Base-by-base conservation (phyloP, 2,113 vertebrate species). In the Amazona vittata region DNA sequence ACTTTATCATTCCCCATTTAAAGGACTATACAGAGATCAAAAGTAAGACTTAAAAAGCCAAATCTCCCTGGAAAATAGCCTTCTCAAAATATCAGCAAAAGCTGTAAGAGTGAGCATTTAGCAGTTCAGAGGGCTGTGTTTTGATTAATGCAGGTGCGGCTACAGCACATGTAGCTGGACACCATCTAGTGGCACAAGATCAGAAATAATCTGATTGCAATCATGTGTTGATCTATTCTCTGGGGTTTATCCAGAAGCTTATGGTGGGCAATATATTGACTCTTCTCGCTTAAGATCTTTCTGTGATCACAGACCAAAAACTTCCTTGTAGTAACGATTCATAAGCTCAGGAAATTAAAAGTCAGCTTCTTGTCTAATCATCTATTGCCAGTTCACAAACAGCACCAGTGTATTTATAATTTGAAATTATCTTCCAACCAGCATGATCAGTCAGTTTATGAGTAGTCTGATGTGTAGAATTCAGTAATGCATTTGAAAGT, bases 1-100 rank as follows among this genome's bases (percentile, higher is more conserved):
- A 4, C 67, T 78, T 86, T 19, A 57, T 75, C 2, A 2, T 89
- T 96, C 47, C 39, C 47, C 5, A 0, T 86, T 84, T 75, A 75
- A 78, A 95, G 74, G 74, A 83, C 14, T 52, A 33, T n/a, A 41
- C 17, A 26, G 86, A 93, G 90, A 96, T 96, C 95, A 97, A 94
- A 96, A 93, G 69, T 46, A 77, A 83, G 83, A 90, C 86, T 93
- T 95, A 73, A 96, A 85, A 93, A 90, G 88, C 73, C 67, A 75
- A 75, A 76, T 50, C 82, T 86, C 69, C 12, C 96, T 84, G 73
- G 92, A 83, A 94, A 95, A 95, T 12, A 60, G 39, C 60, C 92
- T 94, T 44, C 43, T 15, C 64, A 78, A 84, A 94, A 60, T 46
- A 84, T 31, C 83, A 64, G 91, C 57, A 64, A 68, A 86, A 91